Evolutionary conservation across 2,797 vertebrate species (phyloP).

Genomic region (Melanotaenia boesemani): DNA sequence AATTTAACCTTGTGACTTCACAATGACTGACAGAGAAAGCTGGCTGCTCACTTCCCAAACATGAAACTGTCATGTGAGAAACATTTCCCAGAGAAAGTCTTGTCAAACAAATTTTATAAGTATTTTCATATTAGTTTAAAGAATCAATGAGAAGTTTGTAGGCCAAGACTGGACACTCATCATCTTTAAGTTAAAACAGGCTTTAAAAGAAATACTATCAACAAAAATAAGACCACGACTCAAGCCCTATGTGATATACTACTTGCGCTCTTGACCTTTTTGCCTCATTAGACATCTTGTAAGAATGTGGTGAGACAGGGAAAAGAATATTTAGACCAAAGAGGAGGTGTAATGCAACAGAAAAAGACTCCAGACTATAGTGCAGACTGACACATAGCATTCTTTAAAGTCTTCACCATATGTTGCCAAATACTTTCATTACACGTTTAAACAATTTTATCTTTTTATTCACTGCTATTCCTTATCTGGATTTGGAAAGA

Average conservation of each 20-base stretch:
- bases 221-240: background rate
- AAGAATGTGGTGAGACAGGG: conserved; percentile 32
- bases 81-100: background rate
- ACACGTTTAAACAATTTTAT: background rate
- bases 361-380: conserved; percentile 2
- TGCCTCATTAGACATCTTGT: conserved; percentile 30
- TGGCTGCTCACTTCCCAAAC: conserved; percentile 23
- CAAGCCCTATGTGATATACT: conserved; percentile 7
- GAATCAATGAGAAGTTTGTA: background rate
- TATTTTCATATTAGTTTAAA: background rate
- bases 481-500: background rate
- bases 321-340: conserved; percentile 29
- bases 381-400: background rate
- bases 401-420: background rate
- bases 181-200: background rate
- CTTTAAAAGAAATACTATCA: background rate
- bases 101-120: background rate
- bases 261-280: conserved; percentile 6
- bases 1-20: conserved; percentile 47
- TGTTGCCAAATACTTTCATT: background rate
- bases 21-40: conserved; percentile 31
- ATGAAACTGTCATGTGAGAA: conserved; percentile 32
- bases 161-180: background rate
- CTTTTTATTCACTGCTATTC: background rate
- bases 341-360: conserved; percentile 19